Evolutionary conservation across 2,113 vertebrate genomes (phyloP).

Genomic region (Lates calcarifer): DNA sequence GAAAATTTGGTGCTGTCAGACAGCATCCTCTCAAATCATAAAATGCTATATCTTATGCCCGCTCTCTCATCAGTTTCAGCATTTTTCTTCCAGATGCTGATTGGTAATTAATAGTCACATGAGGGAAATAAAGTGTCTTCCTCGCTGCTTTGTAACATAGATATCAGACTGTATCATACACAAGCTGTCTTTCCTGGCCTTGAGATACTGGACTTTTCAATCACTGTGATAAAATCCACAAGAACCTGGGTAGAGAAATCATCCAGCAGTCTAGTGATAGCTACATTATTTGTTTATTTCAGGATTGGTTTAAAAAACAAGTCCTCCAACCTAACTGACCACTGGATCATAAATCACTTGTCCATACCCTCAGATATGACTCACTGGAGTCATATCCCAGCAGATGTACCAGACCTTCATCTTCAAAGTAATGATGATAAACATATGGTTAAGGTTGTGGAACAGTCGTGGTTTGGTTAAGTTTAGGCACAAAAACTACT

Average conservation of each 20-base stretch:
- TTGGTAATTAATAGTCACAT: neutral
- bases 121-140: neutral
- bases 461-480: neutral
- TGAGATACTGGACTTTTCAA: neutral
- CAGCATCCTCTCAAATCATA: neutral
- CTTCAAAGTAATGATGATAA: neutral
- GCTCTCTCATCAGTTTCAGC: neutral
- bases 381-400: neutral
- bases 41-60: neutral
- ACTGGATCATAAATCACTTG: neutral
- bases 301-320: neutral
- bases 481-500: neutral
- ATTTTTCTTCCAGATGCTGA: neutral
- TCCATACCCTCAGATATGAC: neutral
- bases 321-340: neutral
- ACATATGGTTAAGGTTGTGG: neutral
- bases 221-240: neutral
- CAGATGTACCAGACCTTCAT: neutral
- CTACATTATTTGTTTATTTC: neutral
- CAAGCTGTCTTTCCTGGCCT: neutral
- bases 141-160: neutral
- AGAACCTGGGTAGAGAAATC: neutral
- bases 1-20: constrained; percentile 12
- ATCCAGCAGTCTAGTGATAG: neutral
- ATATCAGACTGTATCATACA: neutral